A percentile compares a stretch with the other conserved stretches of the same genome.
Evolutionary conservation across 1,140 invertebrate species (phyloP).

Genomic region (Aradophagus sp.): DNA sequence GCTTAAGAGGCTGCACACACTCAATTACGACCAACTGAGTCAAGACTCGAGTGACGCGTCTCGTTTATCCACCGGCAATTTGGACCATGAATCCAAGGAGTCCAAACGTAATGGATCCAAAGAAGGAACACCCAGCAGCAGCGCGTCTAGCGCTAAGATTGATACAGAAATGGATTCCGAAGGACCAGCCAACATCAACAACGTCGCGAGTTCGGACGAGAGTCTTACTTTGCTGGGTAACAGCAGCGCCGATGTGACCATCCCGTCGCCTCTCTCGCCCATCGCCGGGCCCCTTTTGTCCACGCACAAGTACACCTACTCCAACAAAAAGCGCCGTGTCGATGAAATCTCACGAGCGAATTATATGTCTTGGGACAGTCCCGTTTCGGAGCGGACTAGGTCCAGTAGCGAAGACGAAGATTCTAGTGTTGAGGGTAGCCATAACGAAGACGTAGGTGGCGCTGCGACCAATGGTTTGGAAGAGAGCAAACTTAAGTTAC

Average conservation of each 20-base stretch:
- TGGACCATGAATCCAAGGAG: slow-evolving; percentile 61
- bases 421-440: slow-evolving; percentile 66
- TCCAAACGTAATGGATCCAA: slow-evolving; percentile 66
- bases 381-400: slow-evolving; percentile 63
- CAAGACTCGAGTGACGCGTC: slow-evolving; percentile 71
- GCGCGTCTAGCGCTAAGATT: slow-evolving; percentile 64
- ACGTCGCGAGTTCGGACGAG: slow-evolving; percentile 68
- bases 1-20: slow-evolving; percentile 64
- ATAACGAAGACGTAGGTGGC: slow-evolving; percentile 61
- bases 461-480: slow-evolving; percentile 66
- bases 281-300: slow-evolving; percentile 69
- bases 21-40: slow-evolving; percentile 66
- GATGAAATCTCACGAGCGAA: slow-evolving; percentile 60
- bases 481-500: slow-evolving; percentile 54
- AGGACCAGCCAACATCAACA: slow-evolving; percentile 62
- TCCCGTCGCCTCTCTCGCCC: slow-evolving; percentile 70
- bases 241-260: slow-evolving; percentile 67
- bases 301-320: slow-evolving; percentile 72
- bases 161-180: slow-evolving; percentile 67
- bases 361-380: slow-evolving; percentile 67
- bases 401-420: slow-evolving; percentile 68
- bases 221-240: slow-evolving; percentile 65
- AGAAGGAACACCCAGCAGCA: slow-evolving; percentile 66
- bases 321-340: slow-evolving; percentile 67
- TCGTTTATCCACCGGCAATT: slow-evolving; percentile 63